Evolutionary conservation across 2,797 vertebrate species (phyloP), one percentile per base, ranked within the genome.

Genomic region (Eulemur rubriventer): DNA sequence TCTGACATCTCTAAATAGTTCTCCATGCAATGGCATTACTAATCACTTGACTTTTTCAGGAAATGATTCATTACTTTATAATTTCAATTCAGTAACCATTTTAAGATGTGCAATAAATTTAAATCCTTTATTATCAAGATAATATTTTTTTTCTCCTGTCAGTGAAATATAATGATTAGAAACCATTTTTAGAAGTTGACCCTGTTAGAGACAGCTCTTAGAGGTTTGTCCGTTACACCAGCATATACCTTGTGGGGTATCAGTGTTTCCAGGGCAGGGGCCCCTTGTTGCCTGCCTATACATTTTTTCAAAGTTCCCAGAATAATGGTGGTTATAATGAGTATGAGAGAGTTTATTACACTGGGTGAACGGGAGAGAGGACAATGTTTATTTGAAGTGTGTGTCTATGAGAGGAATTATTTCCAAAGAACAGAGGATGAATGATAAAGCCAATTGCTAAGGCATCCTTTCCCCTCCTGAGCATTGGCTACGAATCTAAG

Each of bases 41-140:
- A 95, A 91, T 50, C 24, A 76, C 93, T 96, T 10, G 33, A 69
- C 86, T 94, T 96, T 96, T 95, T 88, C 4, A 50, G 92, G 79
- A 95, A 97, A 96, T 97, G 91, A 97, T 96, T 97, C 96, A 97
- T 97, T 95, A 89, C 95, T 96, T 97, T 94, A 94, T 97, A 78
- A 97, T 97, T 98, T 97, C 82, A 95, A 81, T 96, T 94, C 83
- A 84, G 89, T 96, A 91, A 88, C 94, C 80, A 72, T 96, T 96
- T 97, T 87, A 86, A 96, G 83, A 95, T 73, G 14, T 69, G 94
- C 83, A 82, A 96, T 98, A 97, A 96, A 98, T 97, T 97, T 98
- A 96, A 96, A 95, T 97, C 95, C 80, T 78, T 82, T 97, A 87
- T 86, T 80, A 96, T 97, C 96, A 93, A 96, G 94, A 96, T 97